Evolutionary conservation across 1,140 invertebrate species (phyloP).

Genomic region (Epicauta chinensis): DNA sequence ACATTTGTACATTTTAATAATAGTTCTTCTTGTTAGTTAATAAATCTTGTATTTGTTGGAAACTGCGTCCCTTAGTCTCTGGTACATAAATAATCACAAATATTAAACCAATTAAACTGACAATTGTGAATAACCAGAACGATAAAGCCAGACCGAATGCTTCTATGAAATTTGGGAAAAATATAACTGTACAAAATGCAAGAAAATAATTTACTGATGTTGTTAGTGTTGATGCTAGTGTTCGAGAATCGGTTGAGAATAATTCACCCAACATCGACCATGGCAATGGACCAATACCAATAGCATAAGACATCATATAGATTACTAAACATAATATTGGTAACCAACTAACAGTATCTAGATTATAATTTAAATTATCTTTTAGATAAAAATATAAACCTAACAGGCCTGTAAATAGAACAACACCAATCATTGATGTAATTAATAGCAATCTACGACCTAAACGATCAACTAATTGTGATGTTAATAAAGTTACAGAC

Average conservation of each 20-base stretch:
- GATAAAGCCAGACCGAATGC: neutral
- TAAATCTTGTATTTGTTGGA: constrained; percentile 63
- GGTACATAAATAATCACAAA: constrained; percentile 55
- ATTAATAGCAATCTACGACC: neutral
- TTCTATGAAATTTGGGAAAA: constrained; percentile 6
- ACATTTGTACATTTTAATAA: too few species aligned
- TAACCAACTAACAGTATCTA: constrained; percentile 5
- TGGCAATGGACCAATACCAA: constrained; percentile 58
- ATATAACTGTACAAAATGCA: neutral
- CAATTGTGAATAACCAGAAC: constrained; percentile 37
- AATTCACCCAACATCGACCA: constrained; percentile 71
- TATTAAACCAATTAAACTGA: constrained; percentile 54
- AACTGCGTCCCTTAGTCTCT: constrained; percentile 67
- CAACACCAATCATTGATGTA: neutral
- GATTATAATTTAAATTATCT: neutral
- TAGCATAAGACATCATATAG: constrained; percentile 3
- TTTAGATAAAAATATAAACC: constrained; percentile 8
- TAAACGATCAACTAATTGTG: neutral
- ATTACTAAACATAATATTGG: constrained; percentile 8
- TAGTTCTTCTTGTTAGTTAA: neutral
- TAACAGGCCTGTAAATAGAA: neutral
- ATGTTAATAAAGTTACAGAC: constrained; percentile 19
- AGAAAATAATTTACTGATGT: constrained; percentile 1
- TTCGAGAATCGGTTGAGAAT: constrained; percentile 46
- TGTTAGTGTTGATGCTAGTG: neutral